Evolutionary conservation across 2,888 invertebrate genomes (phyloP).

Genomic region (Physocephala rufipes): DNA sequence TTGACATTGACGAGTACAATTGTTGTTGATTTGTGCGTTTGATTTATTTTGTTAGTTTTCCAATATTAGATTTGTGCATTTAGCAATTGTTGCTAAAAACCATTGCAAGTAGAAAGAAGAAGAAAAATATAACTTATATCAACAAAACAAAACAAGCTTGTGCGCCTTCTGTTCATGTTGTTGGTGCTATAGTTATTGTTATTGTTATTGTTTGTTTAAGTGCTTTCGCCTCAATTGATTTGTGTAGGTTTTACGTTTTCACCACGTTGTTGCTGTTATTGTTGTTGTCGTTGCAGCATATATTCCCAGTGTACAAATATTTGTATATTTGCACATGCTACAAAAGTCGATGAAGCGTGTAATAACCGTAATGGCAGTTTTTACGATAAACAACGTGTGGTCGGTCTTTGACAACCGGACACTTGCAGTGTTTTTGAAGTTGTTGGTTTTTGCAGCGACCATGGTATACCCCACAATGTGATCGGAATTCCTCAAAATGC

Average conservation of each 20-base stretch:
- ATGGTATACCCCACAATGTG: too few relatives aligned
- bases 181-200: conserved; percentile 19
- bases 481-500: too few relatives aligned
- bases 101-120: too few relatives aligned
- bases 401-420: neutral
- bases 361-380: neutral
- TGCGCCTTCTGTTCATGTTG: neutral
- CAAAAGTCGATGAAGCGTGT: conserved; percentile 40
- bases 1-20: conserved; percentile 6
- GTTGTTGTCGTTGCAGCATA: conserved; percentile 16
- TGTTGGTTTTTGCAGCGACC: too few relatives aligned
- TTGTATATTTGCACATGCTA: conserved; percentile 43
- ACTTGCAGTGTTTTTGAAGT: too few relatives aligned
- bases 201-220: neutral
- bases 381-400: neutral
- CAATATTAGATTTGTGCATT: too few relatives aligned
- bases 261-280: conserved; percentile 27
- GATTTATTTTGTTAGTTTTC: neutral
- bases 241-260: conserved; percentile 30
- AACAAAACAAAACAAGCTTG: too few relatives aligned
- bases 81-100: too few relatives aligned
- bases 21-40: conserved; percentile 12
- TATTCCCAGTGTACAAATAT: conserved; percentile 32
- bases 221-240: neutral
- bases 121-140: too few relatives aligned